Percentiles rank a stretch among this genome's conserved stretches.
Conservation (phyloP, 2,797 vertebrate genomes). For the Ambastaia sidthimunki region DNA sequence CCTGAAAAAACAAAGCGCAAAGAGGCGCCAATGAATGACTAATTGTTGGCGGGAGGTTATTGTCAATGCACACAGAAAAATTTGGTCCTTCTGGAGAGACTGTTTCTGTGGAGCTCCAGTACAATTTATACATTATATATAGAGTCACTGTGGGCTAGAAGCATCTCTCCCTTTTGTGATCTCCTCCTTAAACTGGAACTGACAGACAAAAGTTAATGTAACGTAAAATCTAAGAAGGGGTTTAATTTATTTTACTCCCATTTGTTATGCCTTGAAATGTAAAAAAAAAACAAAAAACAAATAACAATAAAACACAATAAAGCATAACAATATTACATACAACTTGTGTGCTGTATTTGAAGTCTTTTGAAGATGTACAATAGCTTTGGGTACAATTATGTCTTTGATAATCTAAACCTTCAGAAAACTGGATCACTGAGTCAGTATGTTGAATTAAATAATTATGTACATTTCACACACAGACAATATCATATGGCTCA, state of each 20-base stretch:
- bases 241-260: no score
- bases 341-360: no score
- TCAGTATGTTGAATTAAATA: neutral
- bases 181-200: no score
- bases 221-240: neutral
- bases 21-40: slow-evolving; percentile 33
- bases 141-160: neutral
- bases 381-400: no score
- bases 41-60: slow-evolving; percentile 27
- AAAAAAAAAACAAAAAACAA: no score
- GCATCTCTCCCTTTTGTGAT: no score
- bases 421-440: no score
- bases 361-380: no score
- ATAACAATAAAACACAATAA: no score
- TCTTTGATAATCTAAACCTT: no score
- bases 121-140: neutral
- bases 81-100: slow-evolving; percentile 1
- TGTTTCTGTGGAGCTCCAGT: neutral
- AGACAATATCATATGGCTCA: neutral
- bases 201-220: neutral
- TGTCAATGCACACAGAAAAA: neutral
- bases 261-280: no score
- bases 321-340: no score
- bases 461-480: neutral
- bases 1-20: slow-evolving; percentile 29